These are phyloP conservation scores for Augochlorella aurata DNA, from an alignment of 2,888 invertebrate genomes.

Conservation along the genomic window DNA sequence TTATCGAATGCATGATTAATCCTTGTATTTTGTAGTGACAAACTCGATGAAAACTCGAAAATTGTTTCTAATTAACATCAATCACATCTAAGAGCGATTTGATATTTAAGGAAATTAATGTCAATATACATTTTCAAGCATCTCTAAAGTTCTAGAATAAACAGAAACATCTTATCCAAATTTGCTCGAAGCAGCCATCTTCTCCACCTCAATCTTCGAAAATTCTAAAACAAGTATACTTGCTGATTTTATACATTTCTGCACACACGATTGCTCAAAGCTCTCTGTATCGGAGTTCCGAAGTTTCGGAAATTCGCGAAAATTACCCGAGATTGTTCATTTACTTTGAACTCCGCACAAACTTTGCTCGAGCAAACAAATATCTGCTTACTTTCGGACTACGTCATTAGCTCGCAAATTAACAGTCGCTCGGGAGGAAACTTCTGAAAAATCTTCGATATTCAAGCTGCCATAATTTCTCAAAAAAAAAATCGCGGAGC, in stretches of 20 bases:
- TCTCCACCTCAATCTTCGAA: not conserved
- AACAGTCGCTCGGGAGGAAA: too few species aligned
- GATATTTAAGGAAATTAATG: not conserved
- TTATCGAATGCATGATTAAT: too few species aligned
- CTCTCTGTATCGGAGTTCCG: not conserved
- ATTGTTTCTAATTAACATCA: too few species aligned
- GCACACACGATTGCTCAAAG: not conserved
- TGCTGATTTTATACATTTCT: not conserved
- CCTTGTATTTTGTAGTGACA: too few species aligned
- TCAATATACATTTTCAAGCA: not conserved
- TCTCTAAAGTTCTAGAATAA: not conserved
- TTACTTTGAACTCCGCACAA: not conserved
- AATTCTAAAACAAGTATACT: not conserved
- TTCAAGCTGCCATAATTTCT: too few species aligned
- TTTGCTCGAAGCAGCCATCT: not conserved
- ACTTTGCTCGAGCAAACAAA: not conserved
- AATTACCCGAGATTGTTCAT: not conserved
- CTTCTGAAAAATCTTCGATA: too few species aligned
- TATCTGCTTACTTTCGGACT: too few species aligned
- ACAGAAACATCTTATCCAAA: not conserved
- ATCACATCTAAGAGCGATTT: too few species aligned
- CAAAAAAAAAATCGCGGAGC: too few species aligned
- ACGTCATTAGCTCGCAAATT: too few species aligned
- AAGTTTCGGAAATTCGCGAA: not conserved
- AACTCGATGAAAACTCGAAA: too few species aligned